A percentile compares a stretch with the other conserved stretches of the same genome.
Conservation (phyloP, 2,888 invertebrate genomes). For the Drosophila peninsularis region DNA sequence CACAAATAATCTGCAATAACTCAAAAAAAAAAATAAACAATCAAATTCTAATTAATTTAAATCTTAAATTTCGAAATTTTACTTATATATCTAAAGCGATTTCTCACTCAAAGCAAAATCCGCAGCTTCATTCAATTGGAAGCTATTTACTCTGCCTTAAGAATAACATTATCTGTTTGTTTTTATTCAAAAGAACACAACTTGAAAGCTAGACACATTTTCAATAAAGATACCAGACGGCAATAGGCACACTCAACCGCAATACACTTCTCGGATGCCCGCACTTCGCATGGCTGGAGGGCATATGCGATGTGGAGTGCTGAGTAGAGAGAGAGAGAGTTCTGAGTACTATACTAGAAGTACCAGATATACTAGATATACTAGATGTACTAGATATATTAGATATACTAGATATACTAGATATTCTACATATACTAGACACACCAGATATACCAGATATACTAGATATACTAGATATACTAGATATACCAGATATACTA, state of each 20-base stretch:
- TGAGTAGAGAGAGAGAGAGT: not conserved
- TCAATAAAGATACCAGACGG: conserved; percentile 19
- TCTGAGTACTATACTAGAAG: not conserved
- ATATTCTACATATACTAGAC: too few species aligned
- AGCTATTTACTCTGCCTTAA: conserved; percentile 8
- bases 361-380: too few species aligned
- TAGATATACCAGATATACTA: too few species aligned
- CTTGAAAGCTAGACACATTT: conserved; percentile 15
- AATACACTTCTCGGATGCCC: conserved; percentile 19
- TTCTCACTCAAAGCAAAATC: not conserved
- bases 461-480: too few species aligned
- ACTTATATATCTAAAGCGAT: not conserved
- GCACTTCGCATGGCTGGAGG: too few species aligned
- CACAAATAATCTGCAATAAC: not conserved
- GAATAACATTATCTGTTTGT: conserved; percentile 14
- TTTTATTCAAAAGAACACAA: conserved; percentile 11
- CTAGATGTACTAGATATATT: too few species aligned
- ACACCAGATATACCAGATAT: too few species aligned
- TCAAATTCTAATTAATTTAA: not conserved
- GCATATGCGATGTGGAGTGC: not conserved
- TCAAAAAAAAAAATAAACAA: not conserved
- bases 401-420: too few species aligned
- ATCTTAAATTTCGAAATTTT: not conserved
- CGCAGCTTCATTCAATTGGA: conserved; percentile 6
- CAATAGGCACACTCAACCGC: conserved; percentile 12